Evolutionary conservation across 1,140 invertebrate species (phyloP).

Genomic region (Hycleus phaleratus): DNA sequence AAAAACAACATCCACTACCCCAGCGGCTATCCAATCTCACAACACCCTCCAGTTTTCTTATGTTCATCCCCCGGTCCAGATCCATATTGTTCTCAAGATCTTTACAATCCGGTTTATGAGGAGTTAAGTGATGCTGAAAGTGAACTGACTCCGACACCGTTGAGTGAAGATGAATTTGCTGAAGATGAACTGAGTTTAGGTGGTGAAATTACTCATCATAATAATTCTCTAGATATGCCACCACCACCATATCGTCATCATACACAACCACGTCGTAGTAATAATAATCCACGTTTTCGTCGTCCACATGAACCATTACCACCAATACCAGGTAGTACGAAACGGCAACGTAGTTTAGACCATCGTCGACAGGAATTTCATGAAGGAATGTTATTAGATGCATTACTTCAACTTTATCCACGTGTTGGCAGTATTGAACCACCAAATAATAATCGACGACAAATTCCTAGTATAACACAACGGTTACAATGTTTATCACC

Average conservation of each 20-base stretch:
- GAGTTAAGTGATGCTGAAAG: conserved; percentile 59
- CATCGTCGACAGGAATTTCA: conserved; percentile 53
- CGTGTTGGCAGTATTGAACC: conserved; percentile 45
- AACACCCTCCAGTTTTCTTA: conserved; percentile 53
- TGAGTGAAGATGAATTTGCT: conserved; percentile 60
- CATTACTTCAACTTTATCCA: conserved; percentile 54
- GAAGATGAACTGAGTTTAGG: conserved; percentile 58
- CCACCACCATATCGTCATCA: conserved; percentile 39
- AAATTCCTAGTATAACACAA: conserved; percentile 42
- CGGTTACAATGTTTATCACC: conserved; percentile 47
- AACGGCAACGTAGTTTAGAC: conserved; percentile 50
- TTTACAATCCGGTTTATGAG: conserved; percentile 63
- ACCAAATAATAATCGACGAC: conserved; percentile 21
- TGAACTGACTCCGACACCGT: conserved; percentile 46
- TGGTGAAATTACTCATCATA: conserved; percentile 43
- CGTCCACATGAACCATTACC: conserved; percentile 36
- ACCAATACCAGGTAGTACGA: conserved; percentile 40
- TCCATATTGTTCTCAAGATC: conserved; percentile 58
- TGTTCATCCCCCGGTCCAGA: conserved; percentile 61
- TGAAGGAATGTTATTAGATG: conserved; percentile 58
- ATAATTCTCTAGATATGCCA: conserved; percentile 36
- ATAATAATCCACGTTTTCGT: conserved; percentile 31
- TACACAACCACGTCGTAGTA: conserved; percentile 29
- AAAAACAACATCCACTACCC: conserved; percentile 50
- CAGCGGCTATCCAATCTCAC: conserved; percentile 48